These are phyloP conservation scores for Drosophila neocordata DNA, from an alignment of 1,140 invertebrate genomes.

Conservation along the genomic window DNA sequence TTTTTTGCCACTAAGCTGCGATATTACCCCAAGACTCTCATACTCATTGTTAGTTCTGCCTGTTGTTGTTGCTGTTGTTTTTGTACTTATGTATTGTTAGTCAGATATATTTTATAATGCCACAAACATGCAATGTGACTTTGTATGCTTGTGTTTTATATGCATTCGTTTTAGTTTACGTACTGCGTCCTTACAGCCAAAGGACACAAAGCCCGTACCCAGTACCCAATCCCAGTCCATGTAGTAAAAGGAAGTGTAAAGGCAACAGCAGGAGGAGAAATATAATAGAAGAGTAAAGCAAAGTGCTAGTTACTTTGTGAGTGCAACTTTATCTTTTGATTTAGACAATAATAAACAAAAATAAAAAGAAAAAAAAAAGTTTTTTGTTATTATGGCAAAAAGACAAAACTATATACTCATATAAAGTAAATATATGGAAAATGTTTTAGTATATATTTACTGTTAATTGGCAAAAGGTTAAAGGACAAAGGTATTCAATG, in stretches of 20 bases:
- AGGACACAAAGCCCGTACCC: slow-evolving; percentile 25
- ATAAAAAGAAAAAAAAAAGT: slow-evolving; percentile 63
- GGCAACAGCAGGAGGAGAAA: too few relatives aligned
- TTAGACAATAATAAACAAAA: slow-evolving; percentile 79
- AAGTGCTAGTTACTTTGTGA: slow-evolving; percentile 43
- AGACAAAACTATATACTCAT: background rate
- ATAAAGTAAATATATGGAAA: background rate
- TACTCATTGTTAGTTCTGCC: background rate
- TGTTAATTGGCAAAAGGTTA: slow-evolving; percentile 36
- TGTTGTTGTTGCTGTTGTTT: background rate
- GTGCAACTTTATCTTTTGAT: slow-evolving; percentile 71
- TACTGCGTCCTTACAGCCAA: slow-evolving; percentile 55
- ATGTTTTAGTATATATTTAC: background rate
- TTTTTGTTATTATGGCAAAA: slow-evolving; percentile 44
- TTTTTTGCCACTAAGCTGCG: background rate
- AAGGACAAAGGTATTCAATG: background rate
- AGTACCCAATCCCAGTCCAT: background rate
- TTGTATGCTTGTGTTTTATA: slow-evolving; percentile 44
- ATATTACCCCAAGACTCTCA: background rate
- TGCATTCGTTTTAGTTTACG: slow-evolving; percentile 54
- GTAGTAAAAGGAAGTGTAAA: slow-evolving; percentile 4
- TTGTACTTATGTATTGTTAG: slow-evolving; percentile 26
- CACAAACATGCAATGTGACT: slow-evolving; percentile 65
- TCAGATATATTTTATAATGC: slow-evolving; percentile 76
- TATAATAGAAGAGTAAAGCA: background rate